Percentiles rank a stretch among this genome's conserved stretches.
These are phyloP conservation scores for Andrena praecox DNA, from an alignment of 2,888 invertebrate genomes.

Conservation along the genomic window DNA sequence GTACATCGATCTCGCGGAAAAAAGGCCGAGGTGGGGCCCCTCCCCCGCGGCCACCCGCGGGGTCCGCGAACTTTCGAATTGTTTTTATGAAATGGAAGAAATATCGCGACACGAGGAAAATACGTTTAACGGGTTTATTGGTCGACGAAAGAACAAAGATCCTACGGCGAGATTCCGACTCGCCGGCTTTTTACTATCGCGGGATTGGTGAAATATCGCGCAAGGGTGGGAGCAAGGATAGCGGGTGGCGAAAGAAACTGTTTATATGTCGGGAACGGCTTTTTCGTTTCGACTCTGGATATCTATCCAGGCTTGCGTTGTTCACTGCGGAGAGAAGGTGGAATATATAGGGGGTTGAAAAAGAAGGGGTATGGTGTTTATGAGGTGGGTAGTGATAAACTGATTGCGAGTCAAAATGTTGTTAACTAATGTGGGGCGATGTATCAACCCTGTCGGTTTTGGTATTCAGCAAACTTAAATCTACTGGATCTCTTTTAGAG, in stretches of 20 bases:
- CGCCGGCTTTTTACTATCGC: conserved; percentile 19
- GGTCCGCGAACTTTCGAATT: conserved; percentile 4
- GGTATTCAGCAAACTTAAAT: too few species aligned
- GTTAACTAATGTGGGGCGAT: too few species aligned
- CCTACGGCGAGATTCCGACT: conserved; percentile 33
- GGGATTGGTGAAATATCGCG: conserved; percentile 36
- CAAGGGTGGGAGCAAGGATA: not conserved
- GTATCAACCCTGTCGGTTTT: too few species aligned
- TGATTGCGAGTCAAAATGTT: too few species aligned
- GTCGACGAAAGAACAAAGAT: conserved; percentile 38
- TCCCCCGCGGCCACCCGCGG: not conserved
- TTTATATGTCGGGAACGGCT: not conserved
- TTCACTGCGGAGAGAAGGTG: not conserved
- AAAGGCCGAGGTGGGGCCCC: not conserved
- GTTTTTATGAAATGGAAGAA: conserved; percentile 57
- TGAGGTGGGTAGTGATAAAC: too few species aligned
- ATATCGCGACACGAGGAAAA: conserved; percentile 55
- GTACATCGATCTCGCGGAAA: conserved; percentile 35
- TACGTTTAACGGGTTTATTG: conserved; percentile 51
- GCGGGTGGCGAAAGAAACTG: conserved; percentile 35
- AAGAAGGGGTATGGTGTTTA: too few species aligned
- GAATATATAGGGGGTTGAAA: not conserved
- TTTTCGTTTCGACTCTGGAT: not conserved
- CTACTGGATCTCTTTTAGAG: too few species aligned
- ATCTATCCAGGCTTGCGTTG: not conserved